Conservation (phyloP, 2,888 invertebrate genomes). For the Morpho deidamia region DNA sequence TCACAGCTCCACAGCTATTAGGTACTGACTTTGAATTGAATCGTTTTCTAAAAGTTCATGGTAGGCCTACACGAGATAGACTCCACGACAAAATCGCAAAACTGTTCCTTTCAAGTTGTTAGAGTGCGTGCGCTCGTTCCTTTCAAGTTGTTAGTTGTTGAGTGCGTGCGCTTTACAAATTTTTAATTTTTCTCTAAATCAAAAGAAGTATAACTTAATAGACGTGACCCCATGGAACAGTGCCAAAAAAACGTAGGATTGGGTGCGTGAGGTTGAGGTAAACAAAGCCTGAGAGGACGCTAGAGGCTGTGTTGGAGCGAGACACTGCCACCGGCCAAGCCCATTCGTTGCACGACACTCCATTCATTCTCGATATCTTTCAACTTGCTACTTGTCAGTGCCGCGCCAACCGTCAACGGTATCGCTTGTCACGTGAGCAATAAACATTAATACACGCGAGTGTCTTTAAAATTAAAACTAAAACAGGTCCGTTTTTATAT, state of each 20-base stretch:
- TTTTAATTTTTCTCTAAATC: too few relatives aligned
- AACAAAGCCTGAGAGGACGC: slow-evolving; percentile 31
- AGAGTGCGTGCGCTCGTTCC: too few relatives aligned
- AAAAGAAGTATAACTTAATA: too few relatives aligned
- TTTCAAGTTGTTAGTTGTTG: too few relatives aligned
- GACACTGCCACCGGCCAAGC: slow-evolving; percentile 40
- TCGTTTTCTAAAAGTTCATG: too few relatives aligned
- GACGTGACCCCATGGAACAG: too few relatives aligned
- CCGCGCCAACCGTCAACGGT: slow-evolving; percentile 57
- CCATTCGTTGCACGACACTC: slow-evolving; percentile 29
- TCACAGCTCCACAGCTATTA: too few relatives aligned
- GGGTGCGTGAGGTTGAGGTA: slow-evolving; percentile 47
- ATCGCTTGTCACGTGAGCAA: slow-evolving; percentile 42
- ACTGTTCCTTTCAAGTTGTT: too few relatives aligned
- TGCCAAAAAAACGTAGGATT: slow-evolving; percentile 18
- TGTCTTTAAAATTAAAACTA: slow-evolving; percentile 37
- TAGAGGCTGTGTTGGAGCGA: slow-evolving; percentile 47
- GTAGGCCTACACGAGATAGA: too few relatives aligned
- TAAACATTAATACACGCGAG: slow-evolving; percentile 40
- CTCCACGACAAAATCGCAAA: too few relatives aligned
- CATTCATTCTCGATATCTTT: slow-evolving; percentile 56
- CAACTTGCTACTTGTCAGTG: slow-evolving; percentile 38
- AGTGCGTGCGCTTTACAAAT: too few relatives aligned
- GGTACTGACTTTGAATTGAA: too few relatives aligned
- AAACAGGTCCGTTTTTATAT: slow-evolving; percentile 42